Percentiles rank a stretch among this genome's conserved stretches.
Conservation (phyloP, 2,797 vertebrate species). For the Galaxias olidus region DNA sequence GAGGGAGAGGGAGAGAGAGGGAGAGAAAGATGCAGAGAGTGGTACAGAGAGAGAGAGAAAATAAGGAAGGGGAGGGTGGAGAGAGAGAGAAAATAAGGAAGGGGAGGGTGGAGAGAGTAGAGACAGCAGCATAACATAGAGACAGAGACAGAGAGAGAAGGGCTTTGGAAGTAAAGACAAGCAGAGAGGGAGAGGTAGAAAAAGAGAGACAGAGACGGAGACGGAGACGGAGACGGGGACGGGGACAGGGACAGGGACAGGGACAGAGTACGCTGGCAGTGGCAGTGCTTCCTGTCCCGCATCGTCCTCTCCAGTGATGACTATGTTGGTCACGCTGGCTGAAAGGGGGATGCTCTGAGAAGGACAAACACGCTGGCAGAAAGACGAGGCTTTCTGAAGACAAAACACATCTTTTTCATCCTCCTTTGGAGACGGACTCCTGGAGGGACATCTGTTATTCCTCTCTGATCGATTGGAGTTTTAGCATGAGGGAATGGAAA, state of each 20-base stretch:
- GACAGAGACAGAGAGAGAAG: slow-evolving; percentile 35
- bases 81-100: background rate
- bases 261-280: too few species aligned
- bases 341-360: slow-evolving; percentile 38
- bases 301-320: slow-evolving; percentile 48
- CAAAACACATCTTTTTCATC: too few species aligned
- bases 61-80: background rate
- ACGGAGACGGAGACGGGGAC: too few species aligned
- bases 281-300: too few species aligned
- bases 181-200: slow-evolving; percentile 40
- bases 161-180: too few species aligned
- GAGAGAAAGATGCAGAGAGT: background rate
- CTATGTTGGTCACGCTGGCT: slow-evolving; percentile 71
- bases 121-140: slow-evolving; percentile 25
- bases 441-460: too few species aligned
- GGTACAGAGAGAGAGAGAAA: background rate
- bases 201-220: too few species aligned
- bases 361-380: slow-evolving; percentile 35
- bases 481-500: too few species aligned
- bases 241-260: too few species aligned
- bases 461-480: too few species aligned
- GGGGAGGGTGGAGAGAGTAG: background rate
- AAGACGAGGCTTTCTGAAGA: background rate
- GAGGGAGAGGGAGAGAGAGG: background rate
- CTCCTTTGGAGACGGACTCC: too few species aligned